Base-by-base conservation (phyloP, 2,888 invertebrate species). In the Embidobia sp. region DNA sequence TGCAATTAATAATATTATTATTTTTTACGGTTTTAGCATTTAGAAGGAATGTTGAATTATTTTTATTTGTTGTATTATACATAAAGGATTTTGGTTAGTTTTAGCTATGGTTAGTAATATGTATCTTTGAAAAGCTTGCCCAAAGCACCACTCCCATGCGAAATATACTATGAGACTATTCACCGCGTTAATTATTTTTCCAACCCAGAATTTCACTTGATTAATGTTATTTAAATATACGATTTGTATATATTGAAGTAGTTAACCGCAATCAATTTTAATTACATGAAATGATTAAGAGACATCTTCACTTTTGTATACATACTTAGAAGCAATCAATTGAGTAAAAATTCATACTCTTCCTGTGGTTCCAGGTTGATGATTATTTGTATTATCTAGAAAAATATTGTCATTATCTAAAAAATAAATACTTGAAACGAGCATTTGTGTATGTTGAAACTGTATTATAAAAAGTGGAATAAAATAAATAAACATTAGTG, bases 271-370 rank as follows among this genome's bases (percentile, higher is more conserved):
- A 55, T 66, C 46, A 67, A 48, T 67, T 48, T 29, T 29, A 48
- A 22, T 57, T 19, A 67, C 57, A 48, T 53, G 15, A 42, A 63
- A 26, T 55, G 8, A 27, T 51, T 46, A 22, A 15, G 46, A 37
- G 22, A 22, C 46, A 10, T 33, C 11, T 40, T 48, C 26, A 51
- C 4, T 55, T 66, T 11, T 46, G 55, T 55, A 66, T 66, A 66
- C 66, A 66, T 66, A 66, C 66, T 66, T 66, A 66, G 66, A 67
- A 67, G 55, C 67, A 67, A 67, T 67, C 67, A 67, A 67, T 46
- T 67, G 66, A 22, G 66, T 55, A 55, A 55, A 53, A 48, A 55
- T 46, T 67, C 49, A 67, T 66, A 66, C 66, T 33, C 53, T 46
- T 44, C 66, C 55, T 35, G 49, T 46, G 35, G 46, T 49, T 49